These are phyloP conservation scores for Hydropsyche tenuis DNA, from an alignment of 1,140 invertebrate species.

Conservation along the genomic window DNA sequence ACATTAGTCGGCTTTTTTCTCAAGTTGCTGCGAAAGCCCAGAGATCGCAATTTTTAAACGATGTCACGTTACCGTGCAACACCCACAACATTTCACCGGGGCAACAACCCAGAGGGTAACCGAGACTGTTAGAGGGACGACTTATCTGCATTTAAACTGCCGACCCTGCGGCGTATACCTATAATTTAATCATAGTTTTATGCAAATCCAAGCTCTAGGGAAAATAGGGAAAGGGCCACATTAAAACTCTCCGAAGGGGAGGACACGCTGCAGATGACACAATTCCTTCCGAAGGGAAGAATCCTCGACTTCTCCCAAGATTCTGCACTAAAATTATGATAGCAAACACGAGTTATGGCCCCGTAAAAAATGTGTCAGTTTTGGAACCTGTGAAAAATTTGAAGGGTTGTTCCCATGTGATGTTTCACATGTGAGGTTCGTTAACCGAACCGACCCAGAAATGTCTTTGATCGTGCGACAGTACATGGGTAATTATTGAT, in stretches of 20 bases:
- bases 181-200: slow-evolving; percentile 51
- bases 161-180: slow-evolving; percentile 44
- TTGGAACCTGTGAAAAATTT: too few species aligned
- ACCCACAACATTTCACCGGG: slow-evolving; percentile 17
- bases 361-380: too few species aligned
- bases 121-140: slow-evolving; percentile 26
- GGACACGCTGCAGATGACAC: slow-evolving; percentile 35
- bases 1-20: too few species aligned
- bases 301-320: not conserved
- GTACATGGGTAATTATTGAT: too few species aligned
- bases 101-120: not conserved
- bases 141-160: slow-evolving; percentile 51
- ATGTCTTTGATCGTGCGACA: too few species aligned
- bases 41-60: slow-evolving; percentile 19
- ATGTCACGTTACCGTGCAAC: slow-evolving; percentile 12
- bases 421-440: too few species aligned
- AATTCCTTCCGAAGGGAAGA: not conserved
- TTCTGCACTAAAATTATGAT: too few species aligned
- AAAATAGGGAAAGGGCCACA: slow-evolving; percentile 39
- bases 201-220: slow-evolving; percentile 43
- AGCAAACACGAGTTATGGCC: too few species aligned
- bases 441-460: too few species aligned
- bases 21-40: not conserved
- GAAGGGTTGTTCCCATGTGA: too few species aligned
- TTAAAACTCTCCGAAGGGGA: slow-evolving; percentile 28